Evolutionary conservation across 2,888 invertebrate genomes (phyloP), one percentile per base, ranked within the genome.

Genomic region (Cephus runcator): DNA sequence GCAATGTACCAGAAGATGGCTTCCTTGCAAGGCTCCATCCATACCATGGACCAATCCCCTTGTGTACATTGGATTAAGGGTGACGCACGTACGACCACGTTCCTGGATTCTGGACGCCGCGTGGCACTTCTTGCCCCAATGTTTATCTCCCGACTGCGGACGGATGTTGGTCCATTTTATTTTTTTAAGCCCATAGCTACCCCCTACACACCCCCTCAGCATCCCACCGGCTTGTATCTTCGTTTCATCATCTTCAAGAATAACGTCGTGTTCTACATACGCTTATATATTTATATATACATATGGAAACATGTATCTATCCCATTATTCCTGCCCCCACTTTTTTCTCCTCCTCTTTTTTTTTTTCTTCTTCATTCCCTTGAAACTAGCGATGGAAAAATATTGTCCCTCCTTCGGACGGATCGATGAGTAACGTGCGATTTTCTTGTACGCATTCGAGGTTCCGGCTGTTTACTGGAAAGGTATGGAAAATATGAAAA

Each of bases 101-200:
- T 56, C 23, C 9, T 56, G 56, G 23, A 56, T 56, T 56, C 56
- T 56, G 56, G 56, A 56, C 56, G 56, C 23, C 9, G 23, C 56
- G 23, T 56, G 23, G 56, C 23, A 56, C 56, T 56, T 56, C 69
- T 69, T 75, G 76, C 73, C 68, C 77, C 73, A 74, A 71, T 80
- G 79, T 81, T 81, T 80, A 80, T 81, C 79, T 81, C 81, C 40
- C 78, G 75, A 76, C 79, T 80, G 75, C 35, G 35, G 30, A 33
- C 73, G 56, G 56, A 34, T 75, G 34, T n/a, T 76, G 68, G 69
- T 34, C 80, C 68, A 78, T 78, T 71, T 76, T 80, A 75, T 80
- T 76, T 71, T 78, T 35, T 69, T 68, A 69, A 73, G 69, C 30
- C 36, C 73, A 73, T 69, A 33, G 34, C 74, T 34, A 77, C 73